phyloP scores from a whole-genome alignment of 2,113 vertebrate species.

The Entelurus aequoreus region DNA sequence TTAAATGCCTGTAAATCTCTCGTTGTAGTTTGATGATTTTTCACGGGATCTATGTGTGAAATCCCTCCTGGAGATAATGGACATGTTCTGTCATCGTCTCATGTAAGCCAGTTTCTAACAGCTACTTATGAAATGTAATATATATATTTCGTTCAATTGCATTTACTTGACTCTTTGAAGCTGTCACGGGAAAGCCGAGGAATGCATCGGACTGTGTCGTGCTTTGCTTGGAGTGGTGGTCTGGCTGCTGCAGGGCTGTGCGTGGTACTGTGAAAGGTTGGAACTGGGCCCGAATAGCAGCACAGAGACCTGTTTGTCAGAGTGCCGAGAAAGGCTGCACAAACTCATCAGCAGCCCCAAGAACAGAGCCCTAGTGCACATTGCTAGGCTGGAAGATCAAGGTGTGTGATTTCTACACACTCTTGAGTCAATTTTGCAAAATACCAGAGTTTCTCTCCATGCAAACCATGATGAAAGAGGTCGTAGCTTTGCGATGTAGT shows the following conservation, averaged over 20 bases:
- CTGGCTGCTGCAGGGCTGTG: slow-evolving; percentile 89
- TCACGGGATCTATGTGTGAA: slow-evolving; percentile 91
- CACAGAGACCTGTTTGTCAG: slow-evolving; percentile 79
- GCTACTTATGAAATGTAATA: neutral
- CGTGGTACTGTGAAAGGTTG: slow-evolving; percentile 81
- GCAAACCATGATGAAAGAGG: neutral
- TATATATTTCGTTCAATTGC: neutral
- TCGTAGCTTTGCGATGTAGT: neutral
- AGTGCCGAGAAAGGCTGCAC: slow-evolving; percentile 84
- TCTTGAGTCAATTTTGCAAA: neutral
- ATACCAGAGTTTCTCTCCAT: neutral
- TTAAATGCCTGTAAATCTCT: slow-evolving; percentile 3
- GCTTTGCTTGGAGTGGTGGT: slow-evolving; percentile 83
- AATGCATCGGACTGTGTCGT: slow-evolving; percentile 91
- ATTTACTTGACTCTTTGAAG: slow-evolving; percentile 51
- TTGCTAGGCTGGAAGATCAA: slow-evolving; percentile 89
- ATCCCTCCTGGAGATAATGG: slow-evolving; percentile 90
- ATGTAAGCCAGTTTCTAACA: slow-evolving; percentile 67
- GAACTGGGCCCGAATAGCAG: slow-evolving; percentile 60
- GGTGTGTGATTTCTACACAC: slow-evolving; percentile 45
- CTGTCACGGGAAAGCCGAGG: slow-evolving; percentile 94
- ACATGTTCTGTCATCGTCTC: slow-evolving; percentile 93
- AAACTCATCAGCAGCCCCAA: slow-evolving; percentile 81
- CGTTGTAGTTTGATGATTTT: slow-evolving; percentile 89
- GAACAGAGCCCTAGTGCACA: slow-evolving; percentile 92